A percentile compares a stretch with the other conserved stretches of the same genome.
These are phyloP conservation scores for Heterocephalus glaber DNA, from an alignment of 2,113 vertebrate genomes.

Conservation along the genomic window DNA sequence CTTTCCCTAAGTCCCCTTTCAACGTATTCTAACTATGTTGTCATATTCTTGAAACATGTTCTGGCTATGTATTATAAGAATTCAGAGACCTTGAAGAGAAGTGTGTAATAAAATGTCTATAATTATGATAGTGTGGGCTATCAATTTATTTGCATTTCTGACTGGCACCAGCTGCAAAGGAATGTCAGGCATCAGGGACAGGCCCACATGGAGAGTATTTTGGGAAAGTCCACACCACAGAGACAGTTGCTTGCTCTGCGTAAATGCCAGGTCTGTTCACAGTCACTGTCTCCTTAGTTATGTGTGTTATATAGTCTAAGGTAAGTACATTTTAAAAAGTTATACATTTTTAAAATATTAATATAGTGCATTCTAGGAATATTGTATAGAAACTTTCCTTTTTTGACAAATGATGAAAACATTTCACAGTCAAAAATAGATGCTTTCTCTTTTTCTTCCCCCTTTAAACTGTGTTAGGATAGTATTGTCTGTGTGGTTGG, in stretches of 20 bases:
- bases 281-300: constrained; percentile 53
- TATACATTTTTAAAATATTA: neutral
- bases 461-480: neutral
- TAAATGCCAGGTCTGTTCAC: constrained; percentile 53
- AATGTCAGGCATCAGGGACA: constrained; percentile 76
- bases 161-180: constrained; percentile 64
- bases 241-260: constrained; percentile 72
- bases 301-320: constrained; percentile 53
- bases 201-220: constrained; percentile 74
- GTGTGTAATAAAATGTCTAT: neutral
- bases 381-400: neutral
- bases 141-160: constrained; percentile 57
- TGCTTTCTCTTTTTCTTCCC: neutral
- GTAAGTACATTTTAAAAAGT: constrained; percentile 65
- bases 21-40: neutral
- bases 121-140: constrained; percentile 22
- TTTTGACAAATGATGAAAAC: constrained; percentile 28
- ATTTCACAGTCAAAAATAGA: constrained; percentile 14
- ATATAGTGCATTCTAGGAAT: constrained; percentile 3
- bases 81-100: constrained; percentile 20
- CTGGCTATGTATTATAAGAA: constrained; percentile 19
- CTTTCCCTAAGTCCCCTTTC: constrained; percentile 11
- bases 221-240: constrained; percentile 71
- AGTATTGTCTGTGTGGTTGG: neutral
- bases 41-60: neutral